Evolutionary conservation across 2,888 invertebrate species (phyloP).

Genomic region (Rapana venosa): DNA sequence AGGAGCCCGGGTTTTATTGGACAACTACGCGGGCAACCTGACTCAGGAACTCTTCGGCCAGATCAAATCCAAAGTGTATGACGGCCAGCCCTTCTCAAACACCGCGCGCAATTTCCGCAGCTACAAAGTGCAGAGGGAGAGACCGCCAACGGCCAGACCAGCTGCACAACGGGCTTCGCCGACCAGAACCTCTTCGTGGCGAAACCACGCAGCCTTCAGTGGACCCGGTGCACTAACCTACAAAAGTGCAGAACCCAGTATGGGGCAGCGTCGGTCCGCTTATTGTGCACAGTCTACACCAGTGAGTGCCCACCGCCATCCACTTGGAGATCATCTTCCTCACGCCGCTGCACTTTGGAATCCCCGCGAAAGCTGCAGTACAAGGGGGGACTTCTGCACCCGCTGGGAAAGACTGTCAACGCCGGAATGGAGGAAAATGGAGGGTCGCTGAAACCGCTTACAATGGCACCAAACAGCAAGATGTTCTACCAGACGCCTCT

Average conservation of each 20-base stretch:
- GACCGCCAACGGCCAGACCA: slow-evolving; percentile 51
- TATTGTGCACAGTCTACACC: slow-evolving; percentile 46
- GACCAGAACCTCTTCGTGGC: slow-evolving; percentile 61
- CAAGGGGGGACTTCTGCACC: neutral
- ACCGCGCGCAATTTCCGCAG: slow-evolving; percentile 60
- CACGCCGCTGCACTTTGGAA: slow-evolving; percentile 72
- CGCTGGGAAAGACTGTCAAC: slow-evolving; percentile 27
- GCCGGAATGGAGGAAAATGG: slow-evolving; percentile 44
- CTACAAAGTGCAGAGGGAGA: slow-evolving; percentile 51
- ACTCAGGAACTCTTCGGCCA: slow-evolving; percentile 52
- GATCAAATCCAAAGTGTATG: slow-evolving; percentile 21
- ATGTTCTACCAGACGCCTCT: slow-evolving; percentile 58
- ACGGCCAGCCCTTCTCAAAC: slow-evolving; percentile 51
- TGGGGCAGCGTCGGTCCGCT: slow-evolving; percentile 30
- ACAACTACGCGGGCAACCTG: slow-evolving; percentile 58
- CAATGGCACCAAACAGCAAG: slow-evolving; percentile 56
- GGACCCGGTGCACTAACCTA: slow-evolving; percentile 53
- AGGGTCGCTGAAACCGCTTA: slow-evolving; percentile 52
- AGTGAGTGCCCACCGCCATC: slow-evolving; percentile 65
- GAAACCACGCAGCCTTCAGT: slow-evolving; percentile 62
- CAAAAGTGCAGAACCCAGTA: too few species aligned
- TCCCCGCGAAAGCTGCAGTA: slow-evolving; percentile 61
- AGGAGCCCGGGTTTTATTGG: slow-evolving; percentile 65
- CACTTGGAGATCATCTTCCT: slow-evolving; percentile 70
- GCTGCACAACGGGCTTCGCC: slow-evolving; percentile 52